A percentile compares a stretch with the other conserved stretches of the same genome.
Evolutionary conservation across 92 coral and sea anemone species (phyloP).

Genomic region (Epizoanthus rinbou): DNA sequence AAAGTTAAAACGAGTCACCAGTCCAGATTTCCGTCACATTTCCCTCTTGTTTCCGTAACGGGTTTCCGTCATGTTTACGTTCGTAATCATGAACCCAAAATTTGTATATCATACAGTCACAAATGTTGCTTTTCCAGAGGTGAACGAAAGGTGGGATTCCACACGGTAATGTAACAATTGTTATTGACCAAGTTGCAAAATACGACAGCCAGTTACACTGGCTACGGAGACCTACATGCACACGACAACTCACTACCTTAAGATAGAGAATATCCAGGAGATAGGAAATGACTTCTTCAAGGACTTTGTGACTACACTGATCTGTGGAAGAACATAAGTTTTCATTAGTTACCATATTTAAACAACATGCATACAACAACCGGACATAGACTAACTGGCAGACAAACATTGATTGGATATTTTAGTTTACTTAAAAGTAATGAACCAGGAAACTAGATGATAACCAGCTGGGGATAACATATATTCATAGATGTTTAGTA

Average conservation of each 20-base stretch:
- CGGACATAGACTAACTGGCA: no score
- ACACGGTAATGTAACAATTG: conserved; percentile 8
- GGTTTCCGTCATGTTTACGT: conserved; percentile 6
- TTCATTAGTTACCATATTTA: background rate
- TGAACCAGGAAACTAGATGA: no score
- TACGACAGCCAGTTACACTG: no score
- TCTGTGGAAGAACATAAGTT: background rate
- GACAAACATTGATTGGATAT: no score
- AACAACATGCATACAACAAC: no score
- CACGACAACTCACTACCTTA: background rate
- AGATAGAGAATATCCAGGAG: background rate
- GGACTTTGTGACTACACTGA: conserved; percentile 18
- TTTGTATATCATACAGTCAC: background rate
- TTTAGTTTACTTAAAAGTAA: no score
- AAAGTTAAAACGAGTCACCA: no score
- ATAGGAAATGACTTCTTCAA: background rate
- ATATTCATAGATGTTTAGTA: no score
- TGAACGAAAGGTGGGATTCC: background rate
- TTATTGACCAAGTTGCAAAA: conserved; percentile 6
- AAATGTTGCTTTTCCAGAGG: conserved; percentile 3
- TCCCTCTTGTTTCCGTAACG: conserved; percentile 7
- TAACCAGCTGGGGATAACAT: no score
- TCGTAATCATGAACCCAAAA: conserved; percentile 17
- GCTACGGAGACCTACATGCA: background rate
- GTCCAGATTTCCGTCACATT: background rate